Base-by-base conservation (phyloP, 2,797 vertebrate genomes). In the Todus mexicanus region DNA sequence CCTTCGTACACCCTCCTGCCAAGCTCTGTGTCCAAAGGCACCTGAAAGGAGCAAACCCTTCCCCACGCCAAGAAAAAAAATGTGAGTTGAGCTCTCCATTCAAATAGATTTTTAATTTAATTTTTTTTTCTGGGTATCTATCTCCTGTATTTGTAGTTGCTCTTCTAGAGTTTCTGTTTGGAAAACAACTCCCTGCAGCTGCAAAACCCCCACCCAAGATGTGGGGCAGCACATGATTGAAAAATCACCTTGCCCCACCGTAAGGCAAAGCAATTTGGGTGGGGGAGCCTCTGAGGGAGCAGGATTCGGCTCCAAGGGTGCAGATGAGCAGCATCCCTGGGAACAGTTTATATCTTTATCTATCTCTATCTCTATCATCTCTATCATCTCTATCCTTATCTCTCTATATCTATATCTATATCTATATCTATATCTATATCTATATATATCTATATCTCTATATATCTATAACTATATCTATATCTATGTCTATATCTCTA, bases 51-150 rank as follows among this genome's bases (percentile, higher is more conserved):
- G 11, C 26, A 51, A 89, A 91, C 8, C 19, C 11, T 71, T 21
- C 72, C 59, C 2, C 4, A 17, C 25, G 43, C n/a, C 54, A 57
- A 57, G 54, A 4, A 74, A 69, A 74, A 69, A 63, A 1, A 2
- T 26, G 1, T 10, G n/a, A n/a, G n/a, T 3, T 1, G 8, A 72
- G 35, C 38, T n/a, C 42, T 82, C 25, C 15, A 25, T 26, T 10
- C 0, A 0, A 10, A 8, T 13, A 9, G 50, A 5, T 16, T 15
- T 40, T 40, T n/a, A n/a, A n/a, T n/a, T n/a, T n/a, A n/a, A n/a
- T 2, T 13, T 35, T 8, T 23, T 35, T 8, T 56, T 14, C n/a
- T 23, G n/a, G 33, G n/a, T 33, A 33, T 23, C 54, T 57, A 33
- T 33, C 72, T 37, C n/a, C n/a, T n/a, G n/a, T 3, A 29, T 51